Evolutionary conservation across 2,797 vertebrate genomes (phyloP).

Genomic region (Xiphorhynchus erythropygius): DNA sequence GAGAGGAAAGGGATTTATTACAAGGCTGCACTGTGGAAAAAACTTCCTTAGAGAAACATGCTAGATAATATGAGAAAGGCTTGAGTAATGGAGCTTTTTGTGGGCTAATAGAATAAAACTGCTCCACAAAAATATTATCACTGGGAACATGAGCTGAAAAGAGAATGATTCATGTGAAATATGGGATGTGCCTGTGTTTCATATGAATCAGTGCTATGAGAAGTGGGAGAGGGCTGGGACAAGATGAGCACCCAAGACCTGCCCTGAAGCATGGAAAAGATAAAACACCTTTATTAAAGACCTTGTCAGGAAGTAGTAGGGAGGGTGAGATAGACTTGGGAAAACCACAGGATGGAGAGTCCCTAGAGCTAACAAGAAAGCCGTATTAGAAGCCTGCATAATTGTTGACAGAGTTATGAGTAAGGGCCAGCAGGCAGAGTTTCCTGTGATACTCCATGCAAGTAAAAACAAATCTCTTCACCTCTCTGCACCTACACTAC

Average conservation of each 20-base stretch:
- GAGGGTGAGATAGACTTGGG: background rate
- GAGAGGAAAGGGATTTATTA: conserved; percentile 41
- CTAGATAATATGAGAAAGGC: conserved; percentile 51
- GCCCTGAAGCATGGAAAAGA: conserved; percentile 41
- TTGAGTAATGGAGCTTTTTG: conserved; percentile 62
- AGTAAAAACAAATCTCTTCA: conserved; percentile 20
- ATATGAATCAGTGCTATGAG: conserved; percentile 37
- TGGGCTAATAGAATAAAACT: conserved; percentile 60
- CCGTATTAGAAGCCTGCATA: background rate
- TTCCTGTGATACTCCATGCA: background rate
- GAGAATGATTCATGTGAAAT: conserved; percentile 63
- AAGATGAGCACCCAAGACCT: background rate
- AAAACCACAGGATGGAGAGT: conserved; percentile 1
- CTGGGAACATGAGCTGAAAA: conserved; percentile 44
- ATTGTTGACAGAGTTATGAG: conserved; percentile 6
- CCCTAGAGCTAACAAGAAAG: background rate
- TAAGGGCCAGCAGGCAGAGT: background rate
- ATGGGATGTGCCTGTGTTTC: background rate
- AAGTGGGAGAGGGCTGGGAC: background rate
- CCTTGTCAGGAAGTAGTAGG: background rate
- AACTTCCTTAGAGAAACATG: conserved; percentile 48
- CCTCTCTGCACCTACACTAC: background rate
- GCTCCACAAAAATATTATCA: conserved; percentile 51
- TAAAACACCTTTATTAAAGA: conserved; percentile 30
- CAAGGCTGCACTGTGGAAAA: conserved; percentile 36